Conservation (phyloP, 2,888 invertebrate genomes). For the Phymatocera aterrima region DNA sequence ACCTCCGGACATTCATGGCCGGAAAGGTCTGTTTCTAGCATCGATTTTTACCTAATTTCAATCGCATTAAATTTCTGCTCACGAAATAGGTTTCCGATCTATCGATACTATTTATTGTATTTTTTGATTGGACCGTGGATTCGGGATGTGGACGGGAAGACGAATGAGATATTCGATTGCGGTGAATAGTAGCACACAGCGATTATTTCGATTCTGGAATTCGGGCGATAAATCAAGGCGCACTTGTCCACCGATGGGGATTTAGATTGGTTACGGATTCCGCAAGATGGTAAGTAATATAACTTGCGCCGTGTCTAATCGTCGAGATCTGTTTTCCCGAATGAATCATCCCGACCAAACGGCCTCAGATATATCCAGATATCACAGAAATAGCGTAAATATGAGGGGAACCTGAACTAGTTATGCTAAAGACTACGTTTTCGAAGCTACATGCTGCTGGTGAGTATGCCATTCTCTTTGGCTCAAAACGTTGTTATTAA, state of each 20-base stretch:
- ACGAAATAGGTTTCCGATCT: no score
- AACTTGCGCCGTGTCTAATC: slow-evolving; percentile 4
- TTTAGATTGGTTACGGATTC: slow-evolving; percentile 23
- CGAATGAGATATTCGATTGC: background rate
- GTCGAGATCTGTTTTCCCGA: background rate
- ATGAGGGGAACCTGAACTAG: background rate
- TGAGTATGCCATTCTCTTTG: no score
- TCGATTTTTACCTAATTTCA: background rate
- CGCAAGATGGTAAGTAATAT: slow-evolving; percentile 18
- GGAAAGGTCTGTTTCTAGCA: background rate
- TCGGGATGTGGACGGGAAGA: background rate
- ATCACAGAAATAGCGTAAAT: background rate
- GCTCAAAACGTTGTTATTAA: no score
- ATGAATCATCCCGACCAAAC: background rate
- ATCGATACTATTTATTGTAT: no score
- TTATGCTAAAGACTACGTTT: background rate
- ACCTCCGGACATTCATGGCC: slow-evolving; percentile 33
- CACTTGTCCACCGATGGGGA: background rate
- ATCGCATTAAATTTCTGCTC: no score
- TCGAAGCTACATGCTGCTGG: no score
- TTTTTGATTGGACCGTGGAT: background rate
- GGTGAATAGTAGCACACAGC: background rate
- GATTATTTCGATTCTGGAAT: slow-evolving; percentile 10
- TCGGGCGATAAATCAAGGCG: slow-evolving; percentile 33
- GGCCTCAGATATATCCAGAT: background rate